These are phyloP conservation scores for Dicranocentrus wangi DNA, from an alignment of 2,888 invertebrate genomes.

Conservation along the genomic window DNA sequence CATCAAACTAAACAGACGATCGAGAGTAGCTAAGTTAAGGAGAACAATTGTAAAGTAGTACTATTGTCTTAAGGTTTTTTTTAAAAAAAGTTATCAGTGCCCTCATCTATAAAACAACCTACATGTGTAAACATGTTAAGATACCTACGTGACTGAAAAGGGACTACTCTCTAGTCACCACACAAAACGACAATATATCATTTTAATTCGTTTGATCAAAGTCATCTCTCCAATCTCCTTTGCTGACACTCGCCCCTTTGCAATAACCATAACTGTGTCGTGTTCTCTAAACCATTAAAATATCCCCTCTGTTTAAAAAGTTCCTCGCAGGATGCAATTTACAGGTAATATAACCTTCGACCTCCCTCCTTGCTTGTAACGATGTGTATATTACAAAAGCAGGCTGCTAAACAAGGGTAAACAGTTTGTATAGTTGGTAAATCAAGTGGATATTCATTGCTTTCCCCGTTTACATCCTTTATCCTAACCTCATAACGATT, in stretches of 20 bases:
- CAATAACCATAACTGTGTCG: too few relatives aligned
- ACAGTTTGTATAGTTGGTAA: too few relatives aligned
- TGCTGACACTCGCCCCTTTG: too few relatives aligned
- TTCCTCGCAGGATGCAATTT: constrained; percentile 4
- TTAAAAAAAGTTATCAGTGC: too few relatives aligned
- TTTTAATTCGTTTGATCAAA: constrained; percentile 35
- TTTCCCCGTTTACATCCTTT: too few relatives aligned
- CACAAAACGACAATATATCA: constrained; percentile 18
- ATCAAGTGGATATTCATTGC: too few relatives aligned
- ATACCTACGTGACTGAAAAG: constrained; percentile 27
- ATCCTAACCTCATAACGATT: constrained; percentile 5
- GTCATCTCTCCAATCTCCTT: not conserved
- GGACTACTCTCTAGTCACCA: constrained; percentile 26
- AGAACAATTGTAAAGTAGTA: too few relatives aligned
- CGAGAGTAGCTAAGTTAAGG: too few relatives aligned
- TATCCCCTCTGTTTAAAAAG: too few relatives aligned
- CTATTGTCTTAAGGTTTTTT: too few relatives aligned
- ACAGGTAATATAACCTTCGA: constrained; percentile 43
- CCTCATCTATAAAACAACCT: constrained; percentile 14
- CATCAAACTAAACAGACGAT: not conserved
- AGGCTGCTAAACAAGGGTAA: too few relatives aligned
- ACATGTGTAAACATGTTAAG: not conserved
- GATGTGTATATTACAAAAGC: constrained; percentile 8
- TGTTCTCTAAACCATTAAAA: too few relatives aligned
- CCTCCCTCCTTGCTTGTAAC: constrained; percentile 8